Evolutionary conservation across 2,113 vertebrate genomes (phyloP).

Genomic region (Rhinopithecus roxellana): DNA sequence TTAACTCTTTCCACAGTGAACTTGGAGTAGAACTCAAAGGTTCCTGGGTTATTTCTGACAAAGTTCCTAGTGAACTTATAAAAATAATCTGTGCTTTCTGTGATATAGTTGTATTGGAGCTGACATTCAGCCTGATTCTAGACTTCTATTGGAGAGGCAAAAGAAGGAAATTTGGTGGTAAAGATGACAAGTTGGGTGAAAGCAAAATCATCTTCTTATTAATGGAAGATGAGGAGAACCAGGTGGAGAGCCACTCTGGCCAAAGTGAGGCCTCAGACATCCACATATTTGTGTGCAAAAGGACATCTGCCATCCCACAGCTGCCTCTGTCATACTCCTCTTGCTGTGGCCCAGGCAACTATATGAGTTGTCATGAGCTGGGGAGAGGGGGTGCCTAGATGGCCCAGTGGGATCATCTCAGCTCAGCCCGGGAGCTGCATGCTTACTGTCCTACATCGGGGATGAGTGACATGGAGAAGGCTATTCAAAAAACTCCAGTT

Average conservation of each 20-base stretch:
- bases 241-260: neutral
- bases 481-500: neutral
- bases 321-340: neutral
- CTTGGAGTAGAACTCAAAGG: neutral
- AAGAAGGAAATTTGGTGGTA: neutral
- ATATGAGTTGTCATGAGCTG: neutral
- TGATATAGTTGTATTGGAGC: neutral
- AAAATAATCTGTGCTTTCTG: neutral
- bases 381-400: neutral
- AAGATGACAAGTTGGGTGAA: neutral
- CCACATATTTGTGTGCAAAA: neutral
- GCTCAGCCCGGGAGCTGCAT: neutral
- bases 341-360: neutral
- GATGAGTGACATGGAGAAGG: neutral
- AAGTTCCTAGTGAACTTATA: neutral
- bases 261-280: neutral
- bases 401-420: neutral
- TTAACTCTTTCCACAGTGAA: neutral
- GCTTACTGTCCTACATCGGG: neutral
- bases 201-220: neutral
- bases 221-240: neutral
- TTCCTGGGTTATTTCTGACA: conserved; percentile 13
- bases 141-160: neutral
- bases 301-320: neutral
- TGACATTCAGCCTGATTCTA: neutral